phyloP scores from a whole-genome alignment of 1,140 invertebrate genomes.

The Drosophila subpulchrella region DNA sequence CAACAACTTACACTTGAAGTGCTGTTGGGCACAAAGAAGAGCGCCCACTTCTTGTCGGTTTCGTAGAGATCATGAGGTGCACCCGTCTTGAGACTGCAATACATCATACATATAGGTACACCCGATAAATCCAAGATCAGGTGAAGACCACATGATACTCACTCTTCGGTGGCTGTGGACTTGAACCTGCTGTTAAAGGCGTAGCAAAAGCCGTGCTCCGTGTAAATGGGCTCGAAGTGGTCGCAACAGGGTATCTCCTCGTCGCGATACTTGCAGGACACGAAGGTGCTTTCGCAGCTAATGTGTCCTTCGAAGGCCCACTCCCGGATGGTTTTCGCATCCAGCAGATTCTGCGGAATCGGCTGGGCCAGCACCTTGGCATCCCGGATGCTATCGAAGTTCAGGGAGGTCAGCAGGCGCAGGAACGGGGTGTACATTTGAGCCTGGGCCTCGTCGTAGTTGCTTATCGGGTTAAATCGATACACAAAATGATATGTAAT shows the following conservation, averaged over 20 bases:
- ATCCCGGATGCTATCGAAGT: slow-evolving; percentile 73
- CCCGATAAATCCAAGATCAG: too few relatives aligned
- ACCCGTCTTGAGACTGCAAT: slow-evolving; percentile 57
- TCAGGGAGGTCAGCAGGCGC: slow-evolving; percentile 77
- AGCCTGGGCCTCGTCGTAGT: slow-evolving; percentile 62
- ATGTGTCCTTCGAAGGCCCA: slow-evolving; percentile 68
- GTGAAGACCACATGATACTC: slow-evolving; percentile 27
- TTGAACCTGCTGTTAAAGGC: slow-evolving; percentile 88
- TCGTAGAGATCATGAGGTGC: slow-evolving; percentile 81
- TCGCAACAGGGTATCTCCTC: slow-evolving; percentile 87
- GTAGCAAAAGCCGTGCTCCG: slow-evolving; percentile 90
- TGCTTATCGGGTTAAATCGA: slow-evolving; percentile 16
- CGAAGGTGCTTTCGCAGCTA: slow-evolving; percentile 65
- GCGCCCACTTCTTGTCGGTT: slow-evolving; percentile 83
- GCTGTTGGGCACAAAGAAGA: slow-evolving; percentile 76
- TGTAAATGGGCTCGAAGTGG: slow-evolving; percentile 87
- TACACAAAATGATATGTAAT: background rate
- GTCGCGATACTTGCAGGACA: slow-evolving; percentile 87
- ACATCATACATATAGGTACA: background rate
- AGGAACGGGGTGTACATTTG: slow-evolving; percentile 71
- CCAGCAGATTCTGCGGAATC: slow-evolving; percentile 46
- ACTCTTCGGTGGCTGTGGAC: slow-evolving; percentile 71
- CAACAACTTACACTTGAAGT: slow-evolving; percentile 56
- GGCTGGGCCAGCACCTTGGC: slow-evolving; percentile 49
- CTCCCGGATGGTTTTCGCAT: slow-evolving; percentile 59